Evolutionary conservation across 2,888 invertebrate species (phyloP), one percentile per base, ranked within the genome.

Genomic region (Lathronympha strigana): DNA sequence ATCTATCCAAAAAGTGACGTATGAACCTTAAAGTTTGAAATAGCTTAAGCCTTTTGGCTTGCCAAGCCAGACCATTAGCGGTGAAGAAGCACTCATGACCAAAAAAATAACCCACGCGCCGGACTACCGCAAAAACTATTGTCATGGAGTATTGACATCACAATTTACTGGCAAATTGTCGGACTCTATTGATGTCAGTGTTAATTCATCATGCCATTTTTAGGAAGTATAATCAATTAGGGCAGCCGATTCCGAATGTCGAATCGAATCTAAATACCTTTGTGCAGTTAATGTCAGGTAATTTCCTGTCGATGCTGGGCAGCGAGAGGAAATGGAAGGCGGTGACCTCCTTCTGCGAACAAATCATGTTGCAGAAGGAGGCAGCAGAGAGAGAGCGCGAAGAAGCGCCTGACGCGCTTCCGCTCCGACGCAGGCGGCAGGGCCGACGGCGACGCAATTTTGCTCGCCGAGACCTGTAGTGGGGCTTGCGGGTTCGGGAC

Each of bases 41-140:
- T 4, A 13, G 2, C 57, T 31, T 31, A 43, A 31, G 43, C n/a
- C 57, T 31, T 57, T 57, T 57, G 28, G 45, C n/a, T 21, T 45
- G 19, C 28, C 21, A 21, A 28, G 21, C 31, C 21, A n/a, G 43
- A 13, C 40, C 55, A 73, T 74, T 71, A 72, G 70, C 57, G 13
- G 31, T 66, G 70, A 72, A 71, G 69, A 72, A 71, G 72, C 71
- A 68, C 69, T 72, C 70, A 69, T 67, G 66, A 57, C 79, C 78
- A 76, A 76, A 77, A 73, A 49, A 28, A 38, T 60, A 69, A 54
- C 74, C 78, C 76, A 78, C 76, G 75, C 76, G 49, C 60, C 60
- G 55, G 49, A 67, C 71, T 69, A 71, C 73, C 70, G 71, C 73
- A 71, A 74, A 73, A 73, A 76, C 73, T 68, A 66, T 67, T 70